phyloP scores from a whole-genome alignment of 2,888 invertebrate species.

The Eristalis tenax region DNA sequence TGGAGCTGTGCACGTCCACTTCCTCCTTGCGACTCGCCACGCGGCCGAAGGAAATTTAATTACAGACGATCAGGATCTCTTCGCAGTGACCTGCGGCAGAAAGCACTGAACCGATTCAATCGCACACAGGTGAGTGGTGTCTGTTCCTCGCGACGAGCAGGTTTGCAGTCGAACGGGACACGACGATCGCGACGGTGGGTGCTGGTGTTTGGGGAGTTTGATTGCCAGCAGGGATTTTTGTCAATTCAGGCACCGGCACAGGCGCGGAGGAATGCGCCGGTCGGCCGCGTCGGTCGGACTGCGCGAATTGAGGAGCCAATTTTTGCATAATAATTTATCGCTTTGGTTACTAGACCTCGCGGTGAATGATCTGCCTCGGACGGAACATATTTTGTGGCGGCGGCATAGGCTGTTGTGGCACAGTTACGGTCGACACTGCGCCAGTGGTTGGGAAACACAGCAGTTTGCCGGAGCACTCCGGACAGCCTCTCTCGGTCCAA shows the following conservation, averaged over 20 bases:
- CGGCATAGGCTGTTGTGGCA: neutral
- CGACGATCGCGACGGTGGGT: conserved; percentile 10
- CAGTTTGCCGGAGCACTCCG: conserved; percentile 9
- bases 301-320: conserved; percentile 53
- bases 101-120: conserved; percentile 52
- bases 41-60: conserved; percentile 67
- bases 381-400: neutral
- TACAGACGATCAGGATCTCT: conserved; percentile 40
- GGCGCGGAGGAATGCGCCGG: conserved; percentile 48
- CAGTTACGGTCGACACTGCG: neutral
- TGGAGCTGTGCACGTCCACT: conserved; percentile 48
- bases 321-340: conserved; percentile 65
- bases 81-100: conserved; percentile 33
- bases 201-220: conserved; percentile 51
- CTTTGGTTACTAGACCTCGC: conserved; percentile 45
- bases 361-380: conserved; percentile 58
- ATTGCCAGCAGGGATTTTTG: conserved; percentile 65
- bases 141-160: conserved; percentile 47
- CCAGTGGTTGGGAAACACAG: conserved; percentile 40
- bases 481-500: neutral
- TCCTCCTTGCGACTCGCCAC: conserved; percentile 48
- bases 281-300: neutral
- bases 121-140: conserved; percentile 52
- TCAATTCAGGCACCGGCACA: conserved; percentile 56
- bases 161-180: conserved; percentile 28